Base-by-base conservation (phyloP, 2,888 invertebrate species). In the Lithophane semibrunnea region DNA sequence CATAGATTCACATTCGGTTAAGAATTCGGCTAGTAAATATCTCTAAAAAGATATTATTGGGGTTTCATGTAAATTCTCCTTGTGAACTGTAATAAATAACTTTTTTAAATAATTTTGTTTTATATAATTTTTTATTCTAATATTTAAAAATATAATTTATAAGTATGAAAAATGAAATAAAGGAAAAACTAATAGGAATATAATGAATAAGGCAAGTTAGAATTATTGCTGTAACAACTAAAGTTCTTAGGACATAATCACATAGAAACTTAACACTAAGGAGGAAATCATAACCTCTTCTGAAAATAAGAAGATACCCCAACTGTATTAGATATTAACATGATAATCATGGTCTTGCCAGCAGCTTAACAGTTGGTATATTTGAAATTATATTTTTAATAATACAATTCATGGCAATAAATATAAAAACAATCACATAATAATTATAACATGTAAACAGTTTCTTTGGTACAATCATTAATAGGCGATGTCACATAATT, bases 391-490 rank as follows among this genome's bases (percentile, higher is more conserved):
- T 16, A 37, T 66, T 60, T 60, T 64, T 54, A 64, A 75, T 52
- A 71, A 56, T 58, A 77, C 7, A 77, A 70, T 67, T 37, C 65
- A 79, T 60, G 72, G 66, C 63, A 80, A 82, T 83, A 84, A 79
- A 80, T 79, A 79, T n/a, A 68, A 71, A 80, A 83, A 80, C 74
- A 80, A 77, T 79, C 69, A 78, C 76, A 67, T 73, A 80, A 67
- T 73, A 80, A 72, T 29, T 76, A 69, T 54, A 74, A 77, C 77
- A 78, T 58, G 21, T 82, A 77, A 83, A 86, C 81, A 80, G 29
- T 88, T 74, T 84, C 87, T 87, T 87, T 87, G 87, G 87, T 87
- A 86, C 77, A 66, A 79, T 73, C 24, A 75, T 37, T 69, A 71
- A 74, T 75, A 84, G 73, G 83, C 79, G 63, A 49, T 69, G 64